A percentile compares a stretch with the other conserved stretches of the same genome.
Evolutionary conservation across 2,113 vertebrate genomes (phyloP).

Genomic region (Cephalopholis sonnerati): DNA sequence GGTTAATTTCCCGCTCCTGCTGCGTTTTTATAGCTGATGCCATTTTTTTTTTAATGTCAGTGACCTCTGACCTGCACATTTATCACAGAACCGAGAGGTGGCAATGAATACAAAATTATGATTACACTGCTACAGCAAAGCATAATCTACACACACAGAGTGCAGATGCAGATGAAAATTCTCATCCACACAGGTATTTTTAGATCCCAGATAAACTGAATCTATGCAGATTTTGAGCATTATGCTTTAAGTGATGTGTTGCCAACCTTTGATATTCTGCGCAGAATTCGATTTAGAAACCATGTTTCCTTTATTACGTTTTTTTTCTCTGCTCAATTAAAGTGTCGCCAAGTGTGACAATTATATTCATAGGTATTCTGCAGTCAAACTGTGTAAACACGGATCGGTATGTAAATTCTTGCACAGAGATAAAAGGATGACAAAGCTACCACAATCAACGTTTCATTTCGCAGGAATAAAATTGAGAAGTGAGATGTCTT

Average conservation of each 20-base stretch:
- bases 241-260: neutral
- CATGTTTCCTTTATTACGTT: neutral
- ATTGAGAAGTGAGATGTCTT: neutral
- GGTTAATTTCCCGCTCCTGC: constrained; percentile 36
- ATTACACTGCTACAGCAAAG: constrained; percentile 11
- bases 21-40: constrained; percentile 19
- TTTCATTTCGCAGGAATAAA: neutral
- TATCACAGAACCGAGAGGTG: constrained; percentile 23
- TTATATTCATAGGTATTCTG: neutral
- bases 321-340: neutral
- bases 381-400: neutral
- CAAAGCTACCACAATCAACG: neutral
- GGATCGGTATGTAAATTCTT: neutral
- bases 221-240: neutral
- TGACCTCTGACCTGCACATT: constrained; percentile 39
- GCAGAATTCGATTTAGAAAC: neutral
- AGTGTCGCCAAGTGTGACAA: neutral
- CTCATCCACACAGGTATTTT: constrained; percentile 13
- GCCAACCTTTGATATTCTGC: constrained; percentile 15
- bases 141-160: neutral
- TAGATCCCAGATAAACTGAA: neutral
- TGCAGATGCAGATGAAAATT: constrained; percentile 10
- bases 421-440: neutral
- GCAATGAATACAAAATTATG: neutral
- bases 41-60: constrained; percentile 1